Conservation (phyloP, 92 coral and sea anemone species). For the Micromussa lordhowensis region DNA sequence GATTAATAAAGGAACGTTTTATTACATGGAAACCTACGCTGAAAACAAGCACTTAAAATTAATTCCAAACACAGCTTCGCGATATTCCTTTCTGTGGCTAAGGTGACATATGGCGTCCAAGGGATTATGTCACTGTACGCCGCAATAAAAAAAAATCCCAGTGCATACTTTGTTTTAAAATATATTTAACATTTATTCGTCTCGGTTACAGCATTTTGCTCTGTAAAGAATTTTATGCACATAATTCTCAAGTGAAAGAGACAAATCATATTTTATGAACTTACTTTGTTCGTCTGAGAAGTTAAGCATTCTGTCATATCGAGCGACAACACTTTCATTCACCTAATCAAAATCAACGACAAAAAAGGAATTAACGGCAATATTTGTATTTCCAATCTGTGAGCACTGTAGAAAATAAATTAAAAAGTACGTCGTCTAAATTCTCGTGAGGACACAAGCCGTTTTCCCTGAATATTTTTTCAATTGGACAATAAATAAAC, state of each 20-base stretch:
- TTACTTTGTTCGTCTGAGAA: constrained; percentile 62
- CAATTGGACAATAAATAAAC: too few species aligned
- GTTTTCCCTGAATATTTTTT: too few species aligned
- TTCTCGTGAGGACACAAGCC: too few species aligned
- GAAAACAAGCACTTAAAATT: too few species aligned
- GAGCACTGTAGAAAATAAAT: not conserved
- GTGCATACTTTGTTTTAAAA: too few species aligned
- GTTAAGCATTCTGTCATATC: constrained; percentile 65
- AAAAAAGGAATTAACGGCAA: not conserved
- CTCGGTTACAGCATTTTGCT: not conserved
- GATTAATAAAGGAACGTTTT: too few species aligned
- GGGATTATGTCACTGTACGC: not conserved
- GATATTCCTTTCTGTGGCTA: not conserved
- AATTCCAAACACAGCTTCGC: too few species aligned
- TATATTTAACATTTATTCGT: not conserved
- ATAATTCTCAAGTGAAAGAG: not conserved
- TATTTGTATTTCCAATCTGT: not conserved
- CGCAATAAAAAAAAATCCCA: not conserved
- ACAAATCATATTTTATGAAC: not conserved
- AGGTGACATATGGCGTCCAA: not conserved
- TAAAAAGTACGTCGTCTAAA: not conserved
- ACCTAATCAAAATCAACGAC: constrained; percentile 11
- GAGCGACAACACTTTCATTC: constrained; percentile 27
- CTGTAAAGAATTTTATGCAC: too few species aligned
- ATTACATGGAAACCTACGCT: too few species aligned